Evolutionary conservation across 2,888 invertebrate species (phyloP).

Genomic region (Macrostomum cliftonense): DNA sequence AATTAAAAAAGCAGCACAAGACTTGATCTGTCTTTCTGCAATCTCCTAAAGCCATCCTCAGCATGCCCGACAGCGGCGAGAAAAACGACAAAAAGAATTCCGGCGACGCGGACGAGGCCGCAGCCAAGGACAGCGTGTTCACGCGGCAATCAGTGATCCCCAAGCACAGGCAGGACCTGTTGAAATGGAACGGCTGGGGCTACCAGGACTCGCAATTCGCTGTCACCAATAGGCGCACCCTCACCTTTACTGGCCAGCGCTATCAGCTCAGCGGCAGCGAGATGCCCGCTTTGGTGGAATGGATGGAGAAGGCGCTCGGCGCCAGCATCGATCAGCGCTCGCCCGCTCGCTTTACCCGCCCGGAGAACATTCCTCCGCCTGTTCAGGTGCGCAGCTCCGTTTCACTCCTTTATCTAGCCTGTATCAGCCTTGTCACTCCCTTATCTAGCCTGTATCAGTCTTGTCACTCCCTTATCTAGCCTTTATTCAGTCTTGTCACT

Average conservation of each 20-base stretch:
- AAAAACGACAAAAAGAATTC: too few relatives aligned
- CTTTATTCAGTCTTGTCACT: background rate
- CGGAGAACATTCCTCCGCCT: background rate
- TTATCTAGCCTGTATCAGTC: too few relatives aligned
- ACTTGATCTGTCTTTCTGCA: too few relatives aligned
- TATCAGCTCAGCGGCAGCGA: constrained; percentile 36
- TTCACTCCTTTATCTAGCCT: too few relatives aligned
- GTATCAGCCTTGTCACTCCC: background rate
- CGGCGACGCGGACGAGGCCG: background rate
- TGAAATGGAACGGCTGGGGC: constrained; percentile 99
- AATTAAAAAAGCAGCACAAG: too few relatives aligned
- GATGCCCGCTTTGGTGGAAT: constrained; percentile 59
- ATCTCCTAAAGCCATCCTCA: too few relatives aligned
- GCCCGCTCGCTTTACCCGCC: constrained; percentile 36
- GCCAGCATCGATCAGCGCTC: constrained; percentile 42
- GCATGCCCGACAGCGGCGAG: too few relatives aligned
- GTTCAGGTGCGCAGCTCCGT: too few relatives aligned
- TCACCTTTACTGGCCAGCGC: constrained; percentile 68
- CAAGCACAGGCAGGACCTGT: constrained; percentile 57
- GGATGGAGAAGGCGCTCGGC: constrained; percentile 56
- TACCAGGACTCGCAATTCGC: constrained; percentile 78
- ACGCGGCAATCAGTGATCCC: constrained; percentile 6
- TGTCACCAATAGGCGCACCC: constrained; percentile 45
- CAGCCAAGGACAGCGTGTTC: constrained; percentile 4
- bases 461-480: too few relatives aligned